Conservation (phyloP, 2,113 vertebrate species). For the Rhinolophus sinicus region DNA sequence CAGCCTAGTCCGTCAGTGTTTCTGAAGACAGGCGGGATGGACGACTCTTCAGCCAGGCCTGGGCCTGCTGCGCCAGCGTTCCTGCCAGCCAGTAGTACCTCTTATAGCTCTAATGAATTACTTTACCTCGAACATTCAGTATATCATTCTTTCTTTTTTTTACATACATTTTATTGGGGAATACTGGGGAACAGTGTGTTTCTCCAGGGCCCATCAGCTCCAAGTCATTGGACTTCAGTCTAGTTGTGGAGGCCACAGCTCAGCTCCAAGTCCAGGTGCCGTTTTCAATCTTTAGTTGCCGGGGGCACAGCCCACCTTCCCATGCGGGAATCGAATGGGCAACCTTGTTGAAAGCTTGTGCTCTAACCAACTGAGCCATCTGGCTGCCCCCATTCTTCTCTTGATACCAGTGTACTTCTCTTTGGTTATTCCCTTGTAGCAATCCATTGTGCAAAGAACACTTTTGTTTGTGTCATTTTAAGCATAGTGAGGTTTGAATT, state of each 20-base stretch:
- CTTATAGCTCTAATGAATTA: neutral
- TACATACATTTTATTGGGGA: too few relatives aligned
- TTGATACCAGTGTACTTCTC: neutral
- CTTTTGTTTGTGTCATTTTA: neutral
- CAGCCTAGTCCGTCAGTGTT: neutral
- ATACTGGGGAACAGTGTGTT: too few relatives aligned
- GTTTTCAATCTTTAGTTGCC: too few relatives aligned
- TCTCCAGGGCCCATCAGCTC: too few relatives aligned
- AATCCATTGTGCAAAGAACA: neutral
- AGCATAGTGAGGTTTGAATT: neutral
- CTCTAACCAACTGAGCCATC: too few relatives aligned
- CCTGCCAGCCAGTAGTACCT: neutral
- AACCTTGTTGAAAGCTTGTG: too few relatives aligned
- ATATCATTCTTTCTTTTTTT: neutral
- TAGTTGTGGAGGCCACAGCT: too few relatives aligned
- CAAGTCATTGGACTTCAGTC: too few relatives aligned
- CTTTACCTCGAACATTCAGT: neutral
- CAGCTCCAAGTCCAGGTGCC: too few relatives aligned
- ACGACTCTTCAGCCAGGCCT: neutral
- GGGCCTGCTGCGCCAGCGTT: neutral
- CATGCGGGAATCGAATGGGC: too few relatives aligned
- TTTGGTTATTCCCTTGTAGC: neutral
- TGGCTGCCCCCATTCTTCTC: neutral
- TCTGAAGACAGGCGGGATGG: rapidly evolving
- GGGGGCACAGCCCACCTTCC: too few relatives aligned